phyloP scores from a whole-genome alignment of 2,888 invertebrate species.

The Ellobium chinense region DNA sequence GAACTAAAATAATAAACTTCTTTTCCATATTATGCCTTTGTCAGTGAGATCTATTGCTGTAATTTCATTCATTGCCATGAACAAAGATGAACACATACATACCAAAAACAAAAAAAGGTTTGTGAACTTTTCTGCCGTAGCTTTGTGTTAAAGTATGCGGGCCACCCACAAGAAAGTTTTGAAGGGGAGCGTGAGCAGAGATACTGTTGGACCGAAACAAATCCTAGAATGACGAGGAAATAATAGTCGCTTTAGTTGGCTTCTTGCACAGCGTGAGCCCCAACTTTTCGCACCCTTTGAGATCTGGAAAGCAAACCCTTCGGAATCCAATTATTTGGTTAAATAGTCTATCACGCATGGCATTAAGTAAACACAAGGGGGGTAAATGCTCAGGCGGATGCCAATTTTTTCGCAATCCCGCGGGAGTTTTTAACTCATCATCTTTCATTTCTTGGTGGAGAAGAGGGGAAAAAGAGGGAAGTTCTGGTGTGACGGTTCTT shows the following conservation, averaged over 20 bases:
- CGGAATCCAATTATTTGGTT: slow-evolving; percentile 11
- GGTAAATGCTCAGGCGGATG: slow-evolving; percentile 11
- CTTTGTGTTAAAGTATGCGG: too few relatives aligned
- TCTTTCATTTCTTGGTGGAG: background rate
- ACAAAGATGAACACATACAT: too few relatives aligned
- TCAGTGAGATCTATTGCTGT: too few relatives aligned
- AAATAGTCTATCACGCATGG: slow-evolving; percentile 15
- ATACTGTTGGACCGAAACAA: background rate
- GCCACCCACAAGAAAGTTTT: too few relatives aligned
- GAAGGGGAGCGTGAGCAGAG: too few relatives aligned
- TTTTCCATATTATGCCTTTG: too few relatives aligned
- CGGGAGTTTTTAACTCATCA: background rate
- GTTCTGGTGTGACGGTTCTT: background rate
- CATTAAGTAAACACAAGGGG: slow-evolving; percentile 17
- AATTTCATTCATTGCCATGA: too few relatives aligned
- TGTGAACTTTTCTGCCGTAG: too few relatives aligned
- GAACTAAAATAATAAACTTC: too few relatives aligned
- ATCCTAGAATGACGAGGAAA: background rate
- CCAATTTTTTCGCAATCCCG: background rate
- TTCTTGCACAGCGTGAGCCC: background rate
- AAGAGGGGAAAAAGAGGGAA: background rate
- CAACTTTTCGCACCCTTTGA: slow-evolving; percentile 1
- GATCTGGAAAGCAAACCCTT: background rate
- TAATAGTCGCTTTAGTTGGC: background rate
- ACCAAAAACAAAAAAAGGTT: too few relatives aligned